Base-by-base conservation (phyloP, 2,888 invertebrate genomes). In the Rhagophthalmus giganteus region DNA sequence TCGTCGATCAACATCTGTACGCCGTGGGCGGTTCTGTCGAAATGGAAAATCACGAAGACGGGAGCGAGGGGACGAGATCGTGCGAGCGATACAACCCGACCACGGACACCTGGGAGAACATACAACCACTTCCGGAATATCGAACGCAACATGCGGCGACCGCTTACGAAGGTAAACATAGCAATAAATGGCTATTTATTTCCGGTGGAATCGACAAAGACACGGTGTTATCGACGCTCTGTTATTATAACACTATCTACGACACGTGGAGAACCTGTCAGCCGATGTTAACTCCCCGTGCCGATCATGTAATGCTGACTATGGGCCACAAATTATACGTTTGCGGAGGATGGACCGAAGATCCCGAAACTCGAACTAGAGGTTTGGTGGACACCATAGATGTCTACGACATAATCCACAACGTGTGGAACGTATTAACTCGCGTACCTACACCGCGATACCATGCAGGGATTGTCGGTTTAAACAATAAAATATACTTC, bases 281-380 rank as follows among this genome's bases (percentile, higher is more conserved):
- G 1, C 70, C 80, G 2, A 78, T 86, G 78, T 71, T 81, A 12
- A 79, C 78, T 1, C 80, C 84, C 0, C 72, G 85, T 59, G 84
- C 84, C 0, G 85, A 86, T 68, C 86, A 86, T 65, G 80, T 81
- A 1, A 80, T 85, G 77, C 71, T 85, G 10, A 73, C 77, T 3
- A 76, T 82, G 24, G 78, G 76, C 13, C 78, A 81, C 54, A 77
- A 76, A 48, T 71, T 86, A 31, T 85, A 82, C 61, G 81, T 82
- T 1, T 84, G 83, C 62, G 85, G 85, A 2, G 85, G 85, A 14
- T 86, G 83, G 85, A 78, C 78, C 48, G 83, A 82, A 59, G 79
- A 80, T 44, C 66, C 68, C 8, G 72, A 77, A 26, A 76, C 76
- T 3, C 79, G 81, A 55, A 70, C 75, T 28, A 57, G 84, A 34